Evolutionary conservation across 1,140 invertebrate genomes (phyloP).

Genomic region (Homarus americanus): DNA sequence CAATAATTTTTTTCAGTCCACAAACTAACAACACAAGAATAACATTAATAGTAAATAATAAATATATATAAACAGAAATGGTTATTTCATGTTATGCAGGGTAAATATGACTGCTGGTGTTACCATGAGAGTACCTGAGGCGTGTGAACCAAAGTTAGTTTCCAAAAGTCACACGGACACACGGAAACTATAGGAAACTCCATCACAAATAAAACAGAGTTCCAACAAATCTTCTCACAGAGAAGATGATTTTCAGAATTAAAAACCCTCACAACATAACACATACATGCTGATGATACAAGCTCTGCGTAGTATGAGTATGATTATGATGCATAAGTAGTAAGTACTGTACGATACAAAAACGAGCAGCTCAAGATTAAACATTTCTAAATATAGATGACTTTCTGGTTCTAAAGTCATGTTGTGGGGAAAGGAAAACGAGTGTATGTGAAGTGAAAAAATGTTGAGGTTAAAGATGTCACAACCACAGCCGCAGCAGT

Average conservation of each 20-base stretch:
- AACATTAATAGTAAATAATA: conserved; percentile 71
- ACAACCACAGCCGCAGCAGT: conserved; percentile 66
- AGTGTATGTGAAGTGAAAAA: conserved; percentile 52
- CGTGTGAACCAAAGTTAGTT: conserved; percentile 61
- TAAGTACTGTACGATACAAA: conserved; percentile 54
- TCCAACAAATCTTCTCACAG: conserved; percentile 66
- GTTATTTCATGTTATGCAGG: conserved; percentile 67
- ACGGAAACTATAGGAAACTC: conserved; percentile 37
- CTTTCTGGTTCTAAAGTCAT: conserved; percentile 46
- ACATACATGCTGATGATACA: conserved; percentile 69
- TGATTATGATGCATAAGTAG: conserved; percentile 69
- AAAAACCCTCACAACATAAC: conserved; percentile 66
- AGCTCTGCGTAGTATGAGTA: conserved; percentile 67
- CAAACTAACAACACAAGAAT: conserved; percentile 67
- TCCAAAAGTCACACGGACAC: conserved; percentile 12
- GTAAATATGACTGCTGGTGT: conserved; percentile 67
- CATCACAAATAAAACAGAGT: conserved; percentile 36
- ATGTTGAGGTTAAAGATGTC: conserved; percentile 55
- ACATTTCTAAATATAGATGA: conserved; percentile 62
- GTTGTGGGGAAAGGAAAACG: conserved; percentile 48
- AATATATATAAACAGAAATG: conserved; percentile 67
- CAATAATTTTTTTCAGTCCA: conserved; percentile 46
- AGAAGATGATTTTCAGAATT: conserved; percentile 54
- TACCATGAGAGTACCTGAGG: conserved; percentile 68
- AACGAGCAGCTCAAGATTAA: conserved; percentile 59